Conservation (phyloP, 2,888 invertebrate genomes). For the Neoscelio sp. region DNA sequence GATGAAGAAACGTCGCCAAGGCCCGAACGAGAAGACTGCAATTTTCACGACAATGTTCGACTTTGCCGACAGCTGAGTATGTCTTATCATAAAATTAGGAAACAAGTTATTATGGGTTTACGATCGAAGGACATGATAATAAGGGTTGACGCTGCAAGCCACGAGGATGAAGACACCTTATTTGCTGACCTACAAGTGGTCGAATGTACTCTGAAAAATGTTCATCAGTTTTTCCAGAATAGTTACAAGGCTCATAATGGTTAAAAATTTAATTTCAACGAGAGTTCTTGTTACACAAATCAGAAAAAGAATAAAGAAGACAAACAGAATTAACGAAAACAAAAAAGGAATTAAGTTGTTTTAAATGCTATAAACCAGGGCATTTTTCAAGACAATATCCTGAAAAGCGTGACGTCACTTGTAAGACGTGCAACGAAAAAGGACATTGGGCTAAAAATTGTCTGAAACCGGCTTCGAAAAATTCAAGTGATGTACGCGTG, state of each 20-base stretch:
- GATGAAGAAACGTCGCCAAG: too few relatives aligned
- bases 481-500: background rate
- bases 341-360: background rate
- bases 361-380: background rate
- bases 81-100: background rate
- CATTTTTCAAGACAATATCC: background rate
- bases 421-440: background rate
- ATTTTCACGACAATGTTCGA: too few relatives aligned
- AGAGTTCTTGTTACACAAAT: too few relatives aligned
- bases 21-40: too few relatives aligned
- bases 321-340: background rate
- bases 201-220: background rate
- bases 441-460: background rate
- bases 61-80: background rate
- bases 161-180: background rate
- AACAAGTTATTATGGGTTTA: constrained; percentile 1
- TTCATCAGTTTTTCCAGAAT: background rate
- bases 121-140: background rate
- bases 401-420: background rate
- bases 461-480: background rate
- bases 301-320: background rate
- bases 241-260: background rate
- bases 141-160: background rate
- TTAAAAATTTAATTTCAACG: background rate
- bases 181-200: background rate